Percentiles rank a stretch among this genome's conserved stretches.
phyloP scores from a whole-genome alignment of 2,888 invertebrate species.

The Callinectes sapidus region DNA sequence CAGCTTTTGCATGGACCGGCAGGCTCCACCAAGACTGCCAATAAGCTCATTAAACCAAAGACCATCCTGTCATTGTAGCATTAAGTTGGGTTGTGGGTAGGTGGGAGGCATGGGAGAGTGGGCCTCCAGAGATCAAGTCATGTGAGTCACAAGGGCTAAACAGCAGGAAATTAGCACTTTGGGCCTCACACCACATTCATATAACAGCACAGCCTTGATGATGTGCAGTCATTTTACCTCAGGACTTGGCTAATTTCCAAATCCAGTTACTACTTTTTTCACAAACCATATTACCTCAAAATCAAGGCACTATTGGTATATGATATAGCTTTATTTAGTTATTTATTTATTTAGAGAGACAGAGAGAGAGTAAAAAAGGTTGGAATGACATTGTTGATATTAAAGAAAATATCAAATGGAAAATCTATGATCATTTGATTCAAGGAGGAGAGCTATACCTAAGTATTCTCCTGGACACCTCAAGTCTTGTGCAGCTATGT shows the following conservation, averaged over 20 bases:
- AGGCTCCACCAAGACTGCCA: not conserved
- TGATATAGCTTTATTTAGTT: not conserved
- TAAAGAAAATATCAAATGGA: not conserved
- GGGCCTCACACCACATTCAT: not conserved
- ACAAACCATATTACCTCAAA: slow-evolving; percentile 17
- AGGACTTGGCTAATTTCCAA: not conserved
- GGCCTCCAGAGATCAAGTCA: not conserved
- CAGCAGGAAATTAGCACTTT: not conserved
- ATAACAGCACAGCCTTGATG: not conserved
- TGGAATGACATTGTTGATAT: not conserved
- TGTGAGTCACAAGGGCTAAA: not conserved
- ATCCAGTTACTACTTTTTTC: not conserved
- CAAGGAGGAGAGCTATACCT: not conserved
- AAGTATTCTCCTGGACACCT: not conserved
- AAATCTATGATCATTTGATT: too few relatives aligned
- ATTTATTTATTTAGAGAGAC: not conserved
- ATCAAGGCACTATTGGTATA: not conserved
- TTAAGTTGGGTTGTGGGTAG: not conserved
- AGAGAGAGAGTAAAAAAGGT: not conserved
- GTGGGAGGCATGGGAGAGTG: not conserved
- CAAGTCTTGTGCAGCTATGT: not conserved
- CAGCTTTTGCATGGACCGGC: not conserved
- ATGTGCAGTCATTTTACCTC: not conserved
- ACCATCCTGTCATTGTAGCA: slow-evolving; percentile 32
- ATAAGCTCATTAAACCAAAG: slow-evolving; percentile 49